Conservation (phyloP, 2,888 invertebrate species). For the Allygus modestus region DNA sequence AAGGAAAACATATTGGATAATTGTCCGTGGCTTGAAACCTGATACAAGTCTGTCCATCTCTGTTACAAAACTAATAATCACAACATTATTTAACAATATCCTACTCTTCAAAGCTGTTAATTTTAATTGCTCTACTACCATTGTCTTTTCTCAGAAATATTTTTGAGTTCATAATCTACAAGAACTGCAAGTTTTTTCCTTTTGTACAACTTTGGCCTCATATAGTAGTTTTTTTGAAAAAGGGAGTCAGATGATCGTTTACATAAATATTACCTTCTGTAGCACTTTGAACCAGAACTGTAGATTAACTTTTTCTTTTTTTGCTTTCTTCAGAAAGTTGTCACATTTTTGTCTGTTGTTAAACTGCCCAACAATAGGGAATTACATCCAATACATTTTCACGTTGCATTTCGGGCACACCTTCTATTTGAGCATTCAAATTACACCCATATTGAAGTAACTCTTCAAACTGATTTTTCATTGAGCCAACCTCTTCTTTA, state of each 20-base stretch:
- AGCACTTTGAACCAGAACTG: background rate
- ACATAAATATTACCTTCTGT: background rate
- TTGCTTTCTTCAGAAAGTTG: conserved; percentile 5
- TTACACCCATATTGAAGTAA: conserved; percentile 15
- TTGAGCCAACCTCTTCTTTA: background rate
- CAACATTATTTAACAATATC: background rate
- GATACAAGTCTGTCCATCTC: conserved; percentile 4
- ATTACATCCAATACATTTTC: conserved; percentile 14
- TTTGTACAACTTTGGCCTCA: background rate
- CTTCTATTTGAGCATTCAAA: background rate
- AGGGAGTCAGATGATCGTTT: conserved; percentile 7
- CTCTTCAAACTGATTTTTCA: background rate
- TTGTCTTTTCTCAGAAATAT: background rate
- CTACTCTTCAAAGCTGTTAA: conserved; percentile 2
- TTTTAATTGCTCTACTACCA: background rate
- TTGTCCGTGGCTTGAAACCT: background rate
- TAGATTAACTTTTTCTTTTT: conserved; percentile 16
- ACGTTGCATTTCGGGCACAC: background rate
- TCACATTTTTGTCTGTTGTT: conserved; percentile 21
- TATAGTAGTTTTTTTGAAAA: background rate
- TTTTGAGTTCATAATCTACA: conserved; percentile 21
- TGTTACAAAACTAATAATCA: background rate
- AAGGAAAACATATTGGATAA: background rate
- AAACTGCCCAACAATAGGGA: conserved; percentile 21
- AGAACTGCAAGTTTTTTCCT: background rate